These are phyloP conservation scores for Drosophila chauvacae DNA, from an alignment of 1,140 invertebrate genomes.

Conservation along the genomic window DNA sequence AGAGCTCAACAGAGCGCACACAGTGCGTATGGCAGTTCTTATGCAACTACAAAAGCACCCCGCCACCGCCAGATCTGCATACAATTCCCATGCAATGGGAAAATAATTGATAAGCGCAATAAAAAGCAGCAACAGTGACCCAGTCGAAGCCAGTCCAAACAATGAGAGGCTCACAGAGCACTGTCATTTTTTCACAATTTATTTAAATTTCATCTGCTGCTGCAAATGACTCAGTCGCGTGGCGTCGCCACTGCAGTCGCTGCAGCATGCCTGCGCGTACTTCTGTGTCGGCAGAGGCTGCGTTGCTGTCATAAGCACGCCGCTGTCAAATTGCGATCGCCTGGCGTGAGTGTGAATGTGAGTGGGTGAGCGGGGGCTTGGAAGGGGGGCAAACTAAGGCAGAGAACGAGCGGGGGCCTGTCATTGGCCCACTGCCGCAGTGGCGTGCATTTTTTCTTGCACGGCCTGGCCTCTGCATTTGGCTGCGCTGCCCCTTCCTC, in stretches of 20 bases:
- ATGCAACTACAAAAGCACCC: slow-evolving; percentile 58
- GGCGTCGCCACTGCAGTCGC: slow-evolving; percentile 37
- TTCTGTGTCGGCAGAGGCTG: slow-evolving; percentile 44
- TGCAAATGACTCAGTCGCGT: slow-evolving; percentile 73
- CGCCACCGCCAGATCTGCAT: slow-evolving; percentile 56
- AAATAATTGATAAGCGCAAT: slow-evolving; percentile 76
- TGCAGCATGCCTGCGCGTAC: slow-evolving; percentile 47
- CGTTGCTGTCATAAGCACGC: slow-evolving; percentile 46
- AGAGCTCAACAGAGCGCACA: slow-evolving; percentile 5
- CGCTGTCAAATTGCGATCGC: slow-evolving; percentile 40
- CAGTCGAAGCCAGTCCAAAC: slow-evolving; percentile 25
- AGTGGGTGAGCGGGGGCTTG: not conserved
- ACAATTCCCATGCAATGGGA: slow-evolving; percentile 60
- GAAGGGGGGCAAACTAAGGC: not conserved
- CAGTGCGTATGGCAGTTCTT: slow-evolving; percentile 57
- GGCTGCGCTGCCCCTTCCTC: slow-evolving; percentile 27
- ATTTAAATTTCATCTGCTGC: slow-evolving; percentile 48
- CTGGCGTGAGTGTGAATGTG: slow-evolving; percentile 7
- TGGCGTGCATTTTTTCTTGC: slow-evolving; percentile 47
- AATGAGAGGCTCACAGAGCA: slow-evolving; percentile 56
- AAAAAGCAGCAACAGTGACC: slow-evolving; percentile 50
- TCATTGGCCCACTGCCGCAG: slow-evolving; percentile 38
- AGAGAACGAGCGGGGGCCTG: slow-evolving; percentile 6
- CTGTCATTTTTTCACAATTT: slow-evolving; percentile 67
- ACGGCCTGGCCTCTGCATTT: slow-evolving; percentile 25